phyloP scores from a whole-genome alignment of 1,140 invertebrate species.

The Tenebrio molitor region DNA sequence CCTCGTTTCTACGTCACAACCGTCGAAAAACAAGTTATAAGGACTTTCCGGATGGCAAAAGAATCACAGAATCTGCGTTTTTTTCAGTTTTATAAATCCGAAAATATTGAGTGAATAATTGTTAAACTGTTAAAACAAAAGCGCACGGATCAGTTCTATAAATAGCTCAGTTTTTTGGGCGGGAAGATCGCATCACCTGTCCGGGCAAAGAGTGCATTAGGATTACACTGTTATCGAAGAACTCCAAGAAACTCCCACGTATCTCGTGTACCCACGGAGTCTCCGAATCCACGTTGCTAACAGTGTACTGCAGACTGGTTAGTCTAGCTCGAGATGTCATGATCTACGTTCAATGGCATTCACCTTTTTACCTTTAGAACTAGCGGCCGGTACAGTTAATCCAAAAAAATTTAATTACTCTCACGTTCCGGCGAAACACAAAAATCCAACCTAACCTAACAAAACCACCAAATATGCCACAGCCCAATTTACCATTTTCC shows the following conservation, averaged over 20 bases:
- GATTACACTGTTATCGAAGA: conserved; percentile 19
- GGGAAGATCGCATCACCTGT: conserved; percentile 32
- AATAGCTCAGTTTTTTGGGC: conserved; percentile 7
- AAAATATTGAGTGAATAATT: too few relatives aligned
- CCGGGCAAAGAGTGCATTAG: background rate
- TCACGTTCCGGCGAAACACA: background rate
- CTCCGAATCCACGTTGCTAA: conserved; percentile 7
- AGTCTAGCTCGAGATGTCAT: conserved; percentile 48
- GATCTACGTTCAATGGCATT: conserved; percentile 50
- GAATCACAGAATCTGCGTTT: too few relatives aligned
- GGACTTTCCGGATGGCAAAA: too few relatives aligned
- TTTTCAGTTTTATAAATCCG: too few relatives aligned
- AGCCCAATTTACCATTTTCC: background rate
- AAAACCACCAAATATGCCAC: background rate
- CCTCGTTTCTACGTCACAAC: background rate
- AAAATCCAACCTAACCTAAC: background rate
- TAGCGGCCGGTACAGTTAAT: conserved; percentile 44
- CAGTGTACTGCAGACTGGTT: conserved; percentile 47
- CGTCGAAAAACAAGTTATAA: background rate
- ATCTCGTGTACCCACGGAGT: background rate
- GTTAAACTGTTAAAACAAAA: too few relatives aligned
- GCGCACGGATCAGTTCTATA: too few relatives aligned
- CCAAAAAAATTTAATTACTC: conserved; percentile 28
- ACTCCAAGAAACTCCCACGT: conserved; percentile 15
- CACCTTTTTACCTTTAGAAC: conserved; percentile 46